Base-by-base conservation (phyloP, 2,888 invertebrate species). In the Rhodophaea formosa region DNA sequence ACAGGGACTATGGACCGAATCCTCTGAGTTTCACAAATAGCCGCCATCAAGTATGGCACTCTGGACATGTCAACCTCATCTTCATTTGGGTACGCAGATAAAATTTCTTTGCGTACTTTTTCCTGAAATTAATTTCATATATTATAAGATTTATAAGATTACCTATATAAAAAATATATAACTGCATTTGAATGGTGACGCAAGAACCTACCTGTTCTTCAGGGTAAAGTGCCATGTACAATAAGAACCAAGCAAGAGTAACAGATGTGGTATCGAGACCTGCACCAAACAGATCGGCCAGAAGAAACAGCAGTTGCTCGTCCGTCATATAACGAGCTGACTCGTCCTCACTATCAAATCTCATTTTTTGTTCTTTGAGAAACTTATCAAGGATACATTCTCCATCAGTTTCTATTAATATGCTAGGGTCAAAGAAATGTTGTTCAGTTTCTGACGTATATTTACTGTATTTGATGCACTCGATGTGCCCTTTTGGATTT, bases 211-310 rank as follows among this genome's bases (percentile, higher is more conserved):
- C 94, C 91, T 95, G 95, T 70, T 93, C 93, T 0, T 93, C 87
- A 1, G 93, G 93, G 81, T 96, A 80, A 44, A 93, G 84, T 0
- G 96, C 95, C 92, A 97, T 93, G 66, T 94, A 96, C 15, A 97
- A 86, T 14, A 97, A 80, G 70, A 96, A 95, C 97, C 97, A 97
- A 32, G 95, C 92, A 32, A 97, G 74, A 0, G 97, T 96, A 0
- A 95, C 94, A 58, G 96, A 84, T 0, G 96, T 95, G 0, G 97
- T 97, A 70, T 97, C 97, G 54, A 96, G 92, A 5, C 97, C 96
- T 12, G 97, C 97, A 0, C 97, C 97, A 74, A 96, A 96, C 74
- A 97, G 88, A 81, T 97, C 97, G 3, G 95, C 95, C 60, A 97
- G 77, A 30, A 97, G 87, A 78, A 95, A 96, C 66, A 94, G 84